Conservation (phyloP, 1,140 invertebrate genomes). For the Pemphigus obesinymphae region DNA sequence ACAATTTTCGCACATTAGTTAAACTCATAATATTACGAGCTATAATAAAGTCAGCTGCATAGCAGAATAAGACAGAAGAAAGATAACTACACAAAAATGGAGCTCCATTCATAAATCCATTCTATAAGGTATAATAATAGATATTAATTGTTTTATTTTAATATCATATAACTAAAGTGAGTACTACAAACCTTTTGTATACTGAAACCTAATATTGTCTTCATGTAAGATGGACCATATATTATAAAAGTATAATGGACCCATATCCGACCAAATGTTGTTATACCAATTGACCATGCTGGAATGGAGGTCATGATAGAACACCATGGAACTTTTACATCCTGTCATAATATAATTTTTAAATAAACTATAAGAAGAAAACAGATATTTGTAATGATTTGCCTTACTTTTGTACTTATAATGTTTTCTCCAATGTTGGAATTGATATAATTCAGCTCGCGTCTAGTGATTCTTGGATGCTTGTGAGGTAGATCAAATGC, state of each 20-base stretch:
- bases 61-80: constrained; percentile 66
- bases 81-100: constrained; percentile 67
- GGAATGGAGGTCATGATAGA: constrained; percentile 70
- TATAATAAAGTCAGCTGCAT: constrained; percentile 62
- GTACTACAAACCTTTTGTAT: constrained; percentile 58
- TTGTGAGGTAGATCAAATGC: constrained; percentile 68
- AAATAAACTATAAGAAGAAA: not conserved
- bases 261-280: constrained; percentile 69
- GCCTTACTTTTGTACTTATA: constrained; percentile 52
- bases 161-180: not conserved
- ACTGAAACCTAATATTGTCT: constrained; percentile 62
- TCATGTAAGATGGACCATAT: constrained; percentile 67
- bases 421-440: constrained; percentile 56
- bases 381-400: not conserved
- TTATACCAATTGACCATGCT: constrained; percentile 74
- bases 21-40: constrained; percentile 57
- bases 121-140: constrained; percentile 51
- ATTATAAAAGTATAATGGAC: constrained; percentile 68
- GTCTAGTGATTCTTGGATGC: constrained; percentile 67
- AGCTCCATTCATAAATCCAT: constrained; percentile 62
- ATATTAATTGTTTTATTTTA: not conserved
- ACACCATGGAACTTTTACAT: constrained; percentile 64
- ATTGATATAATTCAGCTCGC: constrained; percentile 68
- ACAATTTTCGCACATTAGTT: constrained; percentile 63
- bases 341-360: constrained; percentile 37